Evolutionary conservation across 2,888 invertebrate species (phyloP).

Genomic region (Drosophila hawaiiensis): DNA sequence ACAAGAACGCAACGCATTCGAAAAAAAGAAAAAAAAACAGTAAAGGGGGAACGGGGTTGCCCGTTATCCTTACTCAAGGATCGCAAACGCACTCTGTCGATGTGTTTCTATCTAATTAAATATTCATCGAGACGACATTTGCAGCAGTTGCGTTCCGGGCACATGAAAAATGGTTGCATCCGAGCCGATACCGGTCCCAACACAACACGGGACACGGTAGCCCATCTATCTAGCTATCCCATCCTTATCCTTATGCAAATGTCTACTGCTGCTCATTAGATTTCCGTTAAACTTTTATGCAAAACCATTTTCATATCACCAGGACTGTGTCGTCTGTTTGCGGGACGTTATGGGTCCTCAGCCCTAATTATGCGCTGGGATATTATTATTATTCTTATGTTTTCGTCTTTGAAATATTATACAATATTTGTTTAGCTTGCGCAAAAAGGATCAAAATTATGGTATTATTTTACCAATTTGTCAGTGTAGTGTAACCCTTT

Average conservation of each 20-base stretch:
- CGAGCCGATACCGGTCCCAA: slow-evolving; percentile 41
- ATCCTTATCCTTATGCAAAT: slow-evolving; percentile 56
- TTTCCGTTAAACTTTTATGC: slow-evolving; percentile 80
- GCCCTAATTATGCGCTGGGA: slow-evolving; percentile 36
- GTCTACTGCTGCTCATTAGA: slow-evolving; percentile 64
- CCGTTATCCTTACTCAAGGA: slow-evolving; percentile 63
- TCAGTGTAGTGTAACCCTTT: slow-evolving; percentile 75
- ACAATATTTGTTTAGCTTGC: slow-evolving; percentile 76
- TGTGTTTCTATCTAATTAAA: slow-evolving; percentile 77
- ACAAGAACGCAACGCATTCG: slow-evolving; percentile 44
- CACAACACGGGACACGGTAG: not conserved
- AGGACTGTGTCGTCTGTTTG: slow-evolving; percentile 68
- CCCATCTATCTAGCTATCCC: not conserved
- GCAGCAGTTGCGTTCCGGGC: slow-evolving; percentile 44
- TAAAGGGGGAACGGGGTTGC: slow-evolving; percentile 53
- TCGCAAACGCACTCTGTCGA: slow-evolving; percentile 30
- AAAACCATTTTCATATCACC: slow-evolving; percentile 54
- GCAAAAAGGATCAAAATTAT: slow-evolving; percentile 76
- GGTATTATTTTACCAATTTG: slow-evolving; percentile 80
- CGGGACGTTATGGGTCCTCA: slow-evolving; percentile 59
- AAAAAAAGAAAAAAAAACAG: not conserved
- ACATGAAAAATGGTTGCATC: slow-evolving; percentile 57
- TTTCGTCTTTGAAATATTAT: slow-evolving; percentile 67
- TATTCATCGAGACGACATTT: slow-evolving; percentile 83
- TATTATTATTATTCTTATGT: slow-evolving; percentile 6